A percentile compares a stretch with the other conserved stretches of the same genome.
phyloP scores from a whole-genome alignment of 1,140 invertebrate genomes.

The Triops cancriformis region DNA sequence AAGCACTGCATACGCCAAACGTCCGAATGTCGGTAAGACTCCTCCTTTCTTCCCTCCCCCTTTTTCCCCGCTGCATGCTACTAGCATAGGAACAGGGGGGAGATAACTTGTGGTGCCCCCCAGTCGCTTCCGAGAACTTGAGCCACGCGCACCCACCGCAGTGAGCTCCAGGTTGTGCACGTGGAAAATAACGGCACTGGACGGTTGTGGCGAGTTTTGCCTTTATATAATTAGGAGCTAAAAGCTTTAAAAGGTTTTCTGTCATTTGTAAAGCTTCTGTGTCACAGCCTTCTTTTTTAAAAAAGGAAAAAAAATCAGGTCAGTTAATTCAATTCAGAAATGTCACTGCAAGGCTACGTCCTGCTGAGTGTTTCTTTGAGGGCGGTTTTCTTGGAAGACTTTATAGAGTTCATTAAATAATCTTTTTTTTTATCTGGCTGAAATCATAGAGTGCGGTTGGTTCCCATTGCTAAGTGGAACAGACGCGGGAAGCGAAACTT shows the following conservation, averaged over 20 bases:
- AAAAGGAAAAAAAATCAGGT: background rate
- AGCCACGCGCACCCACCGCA: background rate
- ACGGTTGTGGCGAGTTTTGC: no score
- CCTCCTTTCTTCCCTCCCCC: no score
- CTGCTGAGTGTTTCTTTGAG: background rate
- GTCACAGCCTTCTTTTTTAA: background rate
- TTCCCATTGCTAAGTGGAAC: no score
- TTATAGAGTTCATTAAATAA: no score
- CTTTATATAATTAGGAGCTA: no score
- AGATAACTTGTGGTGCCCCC: background rate
- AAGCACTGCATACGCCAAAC: no score
- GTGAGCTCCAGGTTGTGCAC: background rate
- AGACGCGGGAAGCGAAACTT: no score
- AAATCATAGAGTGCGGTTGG: no score
- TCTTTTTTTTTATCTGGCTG: no score
- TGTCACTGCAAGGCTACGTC: background rate
- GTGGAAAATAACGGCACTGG: background rate
- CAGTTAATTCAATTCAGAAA: background rate
- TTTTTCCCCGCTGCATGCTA: no score
- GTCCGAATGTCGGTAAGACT: no score
- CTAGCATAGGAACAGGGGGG: no score
- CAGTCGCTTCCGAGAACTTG: background rate
- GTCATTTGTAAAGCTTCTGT: background rate
- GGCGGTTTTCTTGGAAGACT: background rate
- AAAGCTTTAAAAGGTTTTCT: background rate